Conservation (phyloP, 2,797 vertebrate species). For the Sebastes baramenuke region DNA sequence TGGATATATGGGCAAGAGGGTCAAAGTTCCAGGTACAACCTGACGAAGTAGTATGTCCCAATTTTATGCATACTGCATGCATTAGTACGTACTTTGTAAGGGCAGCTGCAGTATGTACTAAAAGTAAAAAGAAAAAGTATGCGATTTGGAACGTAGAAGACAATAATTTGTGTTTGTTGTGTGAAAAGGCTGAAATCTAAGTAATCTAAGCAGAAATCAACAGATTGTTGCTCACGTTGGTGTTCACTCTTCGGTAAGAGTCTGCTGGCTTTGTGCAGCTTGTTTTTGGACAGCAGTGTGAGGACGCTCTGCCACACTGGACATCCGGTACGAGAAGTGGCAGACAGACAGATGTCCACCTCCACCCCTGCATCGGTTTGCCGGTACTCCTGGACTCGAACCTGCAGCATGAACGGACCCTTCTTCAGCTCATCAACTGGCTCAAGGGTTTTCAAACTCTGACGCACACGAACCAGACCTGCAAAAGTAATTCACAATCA, state of each 20-base stretch:
- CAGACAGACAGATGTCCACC: slow-evolving; percentile 74
- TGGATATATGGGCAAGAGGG: too few species aligned
- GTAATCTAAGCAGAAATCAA: neutral
- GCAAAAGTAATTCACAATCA: neutral
- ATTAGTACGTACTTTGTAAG: too few species aligned
- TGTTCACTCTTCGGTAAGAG: neutral
- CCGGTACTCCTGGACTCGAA: slow-evolving; percentile 63
- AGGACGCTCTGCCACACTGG: slow-evolving; percentile 75
- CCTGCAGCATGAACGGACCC: slow-evolving; percentile 71
- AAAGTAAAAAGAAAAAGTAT: too few species aligned
- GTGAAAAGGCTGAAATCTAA: neutral
- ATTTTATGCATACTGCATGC: too few species aligned
- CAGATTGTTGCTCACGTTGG: neutral
- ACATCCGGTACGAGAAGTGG: slow-evolving; percentile 38
- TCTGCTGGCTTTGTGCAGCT: neutral
- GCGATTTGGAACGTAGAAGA: neutral
- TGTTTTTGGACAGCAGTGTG: slow-evolving; percentile 70
- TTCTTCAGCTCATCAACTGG: slow-evolving; percentile 81
- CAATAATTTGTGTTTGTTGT: neutral
- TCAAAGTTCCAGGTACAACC: too few species aligned
- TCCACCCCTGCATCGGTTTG: slow-evolving; percentile 63
- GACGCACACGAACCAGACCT: slow-evolving; percentile 68
- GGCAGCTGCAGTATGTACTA: too few species aligned
- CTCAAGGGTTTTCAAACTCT: slow-evolving; percentile 68
- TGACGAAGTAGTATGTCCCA: too few species aligned